Evolutionary conservation across 2,888 invertebrate genomes (phyloP).

Genomic region (Flabesymbios commensalis): DNA sequence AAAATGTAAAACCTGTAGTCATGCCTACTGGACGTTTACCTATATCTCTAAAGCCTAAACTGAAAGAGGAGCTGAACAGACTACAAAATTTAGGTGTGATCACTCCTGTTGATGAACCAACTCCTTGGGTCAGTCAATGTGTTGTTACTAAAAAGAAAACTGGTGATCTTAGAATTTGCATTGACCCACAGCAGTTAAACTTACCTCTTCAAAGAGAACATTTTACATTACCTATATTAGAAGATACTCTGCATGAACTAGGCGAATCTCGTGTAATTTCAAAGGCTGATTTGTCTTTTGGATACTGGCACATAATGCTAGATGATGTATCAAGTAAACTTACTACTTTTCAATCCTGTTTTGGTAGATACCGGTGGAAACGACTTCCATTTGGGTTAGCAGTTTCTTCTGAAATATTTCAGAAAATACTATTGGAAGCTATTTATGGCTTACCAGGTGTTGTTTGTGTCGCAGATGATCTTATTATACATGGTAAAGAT

Average conservation of each 20-base stretch:
- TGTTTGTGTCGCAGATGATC: conserved; percentile 30
- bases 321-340: conserved; percentile 29
- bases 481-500: conserved; percentile 23
- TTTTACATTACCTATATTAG: conserved; percentile 31
- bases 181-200: conserved; percentile 35
- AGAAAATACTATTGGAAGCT: conserved; percentile 25
- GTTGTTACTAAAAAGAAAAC: conserved; percentile 27
- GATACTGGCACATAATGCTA: conserved; percentile 30
- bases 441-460: conserved; percentile 27
- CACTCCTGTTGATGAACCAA: conserved; percentile 25
- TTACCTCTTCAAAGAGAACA: conserved; percentile 25
- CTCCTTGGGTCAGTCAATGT: conserved; percentile 33
- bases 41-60: conserved; percentile 6
- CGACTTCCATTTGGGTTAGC: conserved; percentile 29
- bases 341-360: conserved; percentile 27
- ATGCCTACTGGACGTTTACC: conserved; percentile 12
- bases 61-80: conserved; percentile 25
- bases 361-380: conserved; percentile 31
- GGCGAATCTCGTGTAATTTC: conserved; percentile 26
- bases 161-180: conserved; percentile 30
- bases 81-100: conserved; percentile 20
- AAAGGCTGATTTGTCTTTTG: conserved; percentile 26
- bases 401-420: conserved; percentile 32
- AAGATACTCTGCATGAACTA: conserved; percentile 32
- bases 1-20: conserved; percentile 7